Base-by-base conservation (phyloP, 2,797 vertebrate species). In the Rhinoraja longicauda region DNA sequence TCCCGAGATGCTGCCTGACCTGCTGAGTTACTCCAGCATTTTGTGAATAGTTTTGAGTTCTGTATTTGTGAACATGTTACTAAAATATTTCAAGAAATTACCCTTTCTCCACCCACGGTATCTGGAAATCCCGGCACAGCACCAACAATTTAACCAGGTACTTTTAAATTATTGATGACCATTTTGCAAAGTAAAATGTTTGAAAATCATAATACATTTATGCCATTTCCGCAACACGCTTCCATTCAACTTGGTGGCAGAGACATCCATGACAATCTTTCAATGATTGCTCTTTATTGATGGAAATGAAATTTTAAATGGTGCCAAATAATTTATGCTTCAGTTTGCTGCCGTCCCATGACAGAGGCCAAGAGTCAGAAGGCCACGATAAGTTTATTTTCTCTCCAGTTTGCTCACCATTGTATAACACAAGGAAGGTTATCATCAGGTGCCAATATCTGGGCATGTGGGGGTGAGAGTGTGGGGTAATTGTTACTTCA, bases 171-270 rank as follows among this genome's bases (percentile, higher is more conserved):
- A 91, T 53, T 91, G 24, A 91, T 91, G 36, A 72, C 73, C 67
- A 91, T 91, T 91, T 91, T 91, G 24, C 19, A 72, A 10, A 72
- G 24, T 24, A 91, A 91, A 91, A 91, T 73, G 67, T 73, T 91
- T 91, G 67, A 53, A 15, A 72, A 19, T 29, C 90, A 73, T 91
- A 45, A 91, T 73, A 26, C 10, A 72, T 91, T 72, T 29, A 91
- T 91, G 21, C 26, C 39, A 62, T 10, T 90, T 70, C 32, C 86
- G 90, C 86, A 73, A 45, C 19, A 73, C 73, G 53, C 39, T 73
- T 91, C 7, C 36, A 36, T 73, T 73, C 21, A 45, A 67, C 32
- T 91, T 91, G 64, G 70, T 70, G 17, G 70, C 39, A 45, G 39
- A 24, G 67, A 45, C 70, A 2, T 19, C 24, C 29, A 72, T 45